These are phyloP conservation scores for Amphipyra berbera DNA, from an alignment of 2,888 invertebrate species.

Conservation along the genomic window DNA sequence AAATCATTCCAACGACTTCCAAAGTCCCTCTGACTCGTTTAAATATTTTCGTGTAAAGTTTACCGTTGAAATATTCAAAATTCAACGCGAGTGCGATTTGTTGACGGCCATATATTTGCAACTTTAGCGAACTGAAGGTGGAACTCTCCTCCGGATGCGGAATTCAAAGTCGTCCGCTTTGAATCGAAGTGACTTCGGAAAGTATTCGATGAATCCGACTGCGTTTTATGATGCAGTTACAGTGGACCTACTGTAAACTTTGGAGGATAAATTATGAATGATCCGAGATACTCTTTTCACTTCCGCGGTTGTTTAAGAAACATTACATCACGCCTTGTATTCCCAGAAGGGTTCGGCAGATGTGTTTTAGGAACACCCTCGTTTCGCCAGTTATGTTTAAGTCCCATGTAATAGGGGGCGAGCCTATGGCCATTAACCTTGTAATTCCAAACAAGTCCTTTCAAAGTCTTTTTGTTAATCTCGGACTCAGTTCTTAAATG, in stretches of 20 bases:
- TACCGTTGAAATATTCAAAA: slow-evolving; percentile 42
- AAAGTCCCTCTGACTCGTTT: slow-evolving; percentile 38
- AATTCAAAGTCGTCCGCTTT: slow-evolving; percentile 19
- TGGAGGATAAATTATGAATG: slow-evolving; percentile 22
- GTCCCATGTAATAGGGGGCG: too few species aligned
- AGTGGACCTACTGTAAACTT: slow-evolving; percentile 9
- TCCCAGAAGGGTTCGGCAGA: too few species aligned
- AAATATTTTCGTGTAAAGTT: slow-evolving; percentile 44
- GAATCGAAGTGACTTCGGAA: slow-evolving; percentile 27
- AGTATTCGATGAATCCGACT: slow-evolving; percentile 16
- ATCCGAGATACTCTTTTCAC: slow-evolving; percentile 11
- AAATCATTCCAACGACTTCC: slow-evolving; percentile 33
- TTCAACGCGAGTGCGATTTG: slow-evolving; percentile 26
- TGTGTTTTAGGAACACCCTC: too few species aligned
- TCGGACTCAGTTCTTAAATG: too few species aligned
- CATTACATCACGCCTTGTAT: too few species aligned
- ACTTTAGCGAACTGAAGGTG: slow-evolving; percentile 6
- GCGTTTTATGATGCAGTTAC: slow-evolving; percentile 21
- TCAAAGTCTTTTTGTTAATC: too few species aligned
- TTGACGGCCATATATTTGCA: slow-evolving; percentile 17
- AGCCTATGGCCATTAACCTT: too few species aligned
- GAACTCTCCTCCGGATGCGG: slow-evolving; percentile 12
- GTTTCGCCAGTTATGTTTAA: slow-evolving; percentile 12
- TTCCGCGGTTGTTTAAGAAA: slow-evolving; percentile 3
- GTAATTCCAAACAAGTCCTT: too few species aligned